Evolutionary conservation across 2,113 vertebrate genomes (phyloP), one percentile per base, ranked within the genome.

Genomic region (Zonotrichia leucophrys): DNA sequence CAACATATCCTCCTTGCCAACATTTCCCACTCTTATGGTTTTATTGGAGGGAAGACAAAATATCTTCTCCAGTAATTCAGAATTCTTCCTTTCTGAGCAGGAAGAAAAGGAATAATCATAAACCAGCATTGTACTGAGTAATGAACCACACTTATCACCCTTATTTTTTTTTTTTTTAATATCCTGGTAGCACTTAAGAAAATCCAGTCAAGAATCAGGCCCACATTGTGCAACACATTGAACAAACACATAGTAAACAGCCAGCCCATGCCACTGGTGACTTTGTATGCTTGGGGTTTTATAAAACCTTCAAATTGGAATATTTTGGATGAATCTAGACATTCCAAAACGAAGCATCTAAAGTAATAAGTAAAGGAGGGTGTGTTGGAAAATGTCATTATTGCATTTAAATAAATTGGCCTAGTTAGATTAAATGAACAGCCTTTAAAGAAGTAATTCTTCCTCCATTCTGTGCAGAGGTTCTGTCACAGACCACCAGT

Each of bases 401-500:
- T 92, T 95, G 70, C 92, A 79, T 97, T 96, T 97, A 94, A 92
- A 95, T 92, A 95, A 94, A 94, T 94, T 94, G 89, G 78, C 59
- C 83, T 95, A 95, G 91, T 94, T 93, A 90, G 94, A 90, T 93
- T 92, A 97, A 94, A 95, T 44, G 91, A 93, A 74, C 23, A 70
- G 83, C 85, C 93, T 90, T 94, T 94, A 94, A 93, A 97, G 87
- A 41, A 92, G 82, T 91, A 86, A 90, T 92, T 70, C 91, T 79
- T 74, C 41, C 83, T 85, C 75, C 72, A 52, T 93, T 94, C 72
- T 76, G 27, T 44, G 68, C 79, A 88, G 92, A 94, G 60, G 80
- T 83, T 96, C 89, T 5, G 2, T 94, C 91, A n/a, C 87, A 91
- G 96, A 97, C 97, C 97, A 97, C 97, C 96, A 95, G 90, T 78